These are phyloP conservation scores for Lepisosteus osseus DNA, from an alignment of 2,113 vertebrate genomes.

Conservation along the genomic window DNA sequence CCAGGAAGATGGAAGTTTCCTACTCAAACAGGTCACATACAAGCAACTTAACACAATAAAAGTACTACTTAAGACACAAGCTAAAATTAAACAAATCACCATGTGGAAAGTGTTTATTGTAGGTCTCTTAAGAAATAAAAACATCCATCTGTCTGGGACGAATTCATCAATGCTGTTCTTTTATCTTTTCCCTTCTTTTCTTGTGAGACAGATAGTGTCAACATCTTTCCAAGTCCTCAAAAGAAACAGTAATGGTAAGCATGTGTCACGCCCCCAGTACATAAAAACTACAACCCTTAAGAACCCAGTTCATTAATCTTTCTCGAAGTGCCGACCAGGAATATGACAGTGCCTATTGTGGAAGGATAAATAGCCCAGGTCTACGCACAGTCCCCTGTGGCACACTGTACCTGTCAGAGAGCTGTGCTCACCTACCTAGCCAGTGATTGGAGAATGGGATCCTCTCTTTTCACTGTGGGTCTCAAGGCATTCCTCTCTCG, in stretches of 20 bases:
- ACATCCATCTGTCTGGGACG: background rate
- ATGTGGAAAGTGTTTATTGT: background rate
- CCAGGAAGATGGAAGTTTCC: no score
- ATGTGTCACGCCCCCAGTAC: constrained; percentile 25
- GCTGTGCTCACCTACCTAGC: background rate
- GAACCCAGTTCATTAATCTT: constrained; percentile 52
- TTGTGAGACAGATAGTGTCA: constrained; percentile 5
- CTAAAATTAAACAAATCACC: background rate
- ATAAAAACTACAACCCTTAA: constrained; percentile 30
- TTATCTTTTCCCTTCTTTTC: background rate
- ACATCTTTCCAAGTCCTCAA: background rate
- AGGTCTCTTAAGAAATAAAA: background rate
- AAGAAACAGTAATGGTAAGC: constrained; percentile 8
- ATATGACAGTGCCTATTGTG: constrained; percentile 57
- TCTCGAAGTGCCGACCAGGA: background rate
- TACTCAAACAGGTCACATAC: no score
- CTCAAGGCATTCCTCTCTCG: constrained; percentile 13
- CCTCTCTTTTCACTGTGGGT: background rate
- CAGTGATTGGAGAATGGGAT: constrained; percentile 33
- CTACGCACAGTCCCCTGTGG: constrained; percentile 50
- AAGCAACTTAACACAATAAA: background rate
- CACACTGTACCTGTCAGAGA: constrained; percentile 14
- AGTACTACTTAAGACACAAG: background rate
- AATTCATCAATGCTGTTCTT: background rate
- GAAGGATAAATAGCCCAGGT: constrained; percentile 50